These are phyloP conservation scores for Xenentodon cancila DNA, from an alignment of 2,797 vertebrate species.

Conservation along the genomic window DNA sequence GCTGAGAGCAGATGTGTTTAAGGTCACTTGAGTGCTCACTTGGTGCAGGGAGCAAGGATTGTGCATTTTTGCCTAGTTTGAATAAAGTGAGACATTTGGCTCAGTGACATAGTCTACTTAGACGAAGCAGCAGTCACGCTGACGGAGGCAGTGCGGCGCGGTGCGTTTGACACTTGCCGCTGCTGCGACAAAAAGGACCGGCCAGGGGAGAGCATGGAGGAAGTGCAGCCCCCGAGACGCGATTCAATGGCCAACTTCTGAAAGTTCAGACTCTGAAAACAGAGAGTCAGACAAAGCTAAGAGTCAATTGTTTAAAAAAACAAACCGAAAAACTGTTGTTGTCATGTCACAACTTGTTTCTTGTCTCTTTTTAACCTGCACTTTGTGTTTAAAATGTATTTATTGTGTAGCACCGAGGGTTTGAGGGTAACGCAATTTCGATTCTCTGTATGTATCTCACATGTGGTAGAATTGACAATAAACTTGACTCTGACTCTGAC, in stretches of 20 bases:
- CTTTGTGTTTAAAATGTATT: too few relatives aligned
- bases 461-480: too few relatives aligned
- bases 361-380: too few relatives aligned
- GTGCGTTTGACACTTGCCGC: slow-evolving; percentile 90
- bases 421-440: too few relatives aligned
- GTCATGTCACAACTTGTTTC: too few relatives aligned
- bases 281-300: background rate
- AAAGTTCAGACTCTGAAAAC: slow-evolving; percentile 88
- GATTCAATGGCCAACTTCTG: slow-evolving; percentile 95
- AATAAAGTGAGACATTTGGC: slow-evolving; percentile 26
- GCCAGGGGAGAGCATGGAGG: slow-evolving; percentile 69
- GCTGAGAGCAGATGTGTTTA: slow-evolving; percentile 72
- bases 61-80: slow-evolving; percentile 13
- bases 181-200: slow-evolving; percentile 95
- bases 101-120: slow-evolving; percentile 81
- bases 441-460: too few relatives aligned
- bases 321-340: too few relatives aligned
- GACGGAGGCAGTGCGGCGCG: slow-evolving; percentile 84
- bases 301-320: background rate
- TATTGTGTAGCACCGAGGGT: too few relatives aligned
- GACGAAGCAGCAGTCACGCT: slow-evolving; percentile 84
- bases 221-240: slow-evolving; percentile 82
- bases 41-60: slow-evolving; percentile 16
- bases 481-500: too few relatives aligned
- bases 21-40: slow-evolving; percentile 91